phyloP scores from a whole-genome alignment of 1,140 invertebrate genomes.

The Adoxophyes honmai region DNA sequence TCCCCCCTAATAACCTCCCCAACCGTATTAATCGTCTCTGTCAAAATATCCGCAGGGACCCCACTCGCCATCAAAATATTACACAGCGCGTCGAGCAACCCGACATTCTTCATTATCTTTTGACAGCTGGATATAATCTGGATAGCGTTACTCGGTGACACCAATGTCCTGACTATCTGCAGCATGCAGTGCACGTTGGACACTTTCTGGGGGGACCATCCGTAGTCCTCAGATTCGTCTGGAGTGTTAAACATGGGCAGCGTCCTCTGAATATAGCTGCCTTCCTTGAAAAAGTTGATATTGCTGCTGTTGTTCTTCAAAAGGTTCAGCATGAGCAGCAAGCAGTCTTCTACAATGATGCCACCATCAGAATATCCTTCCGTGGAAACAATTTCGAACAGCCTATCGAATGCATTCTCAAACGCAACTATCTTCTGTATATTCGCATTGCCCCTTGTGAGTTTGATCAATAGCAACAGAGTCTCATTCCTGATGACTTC shows the following conservation, averaged over 20 bases:
- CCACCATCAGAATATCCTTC: constrained; percentile 97
- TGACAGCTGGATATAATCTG: constrained; percentile 89
- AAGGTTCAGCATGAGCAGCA: constrained; percentile 96
- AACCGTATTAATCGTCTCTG: constrained; percentile 97
- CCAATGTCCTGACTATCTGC: constrained; percentile 92
- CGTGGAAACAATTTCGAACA: constrained; percentile 94
- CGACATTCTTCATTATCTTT: constrained; percentile 90
- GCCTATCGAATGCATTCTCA: constrained; percentile 98
- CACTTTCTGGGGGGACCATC: constrained; percentile 96
- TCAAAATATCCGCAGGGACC: constrained; percentile 97
- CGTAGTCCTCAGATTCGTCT: constrained; percentile 84
- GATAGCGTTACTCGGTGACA: constrained; percentile 92
- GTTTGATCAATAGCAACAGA: constrained; percentile 92
- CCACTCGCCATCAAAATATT: constrained; percentile 95
- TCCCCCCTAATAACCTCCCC: constrained; percentile 96
- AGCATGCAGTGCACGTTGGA: constrained; percentile 95
- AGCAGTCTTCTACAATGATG: constrained; percentile 98
- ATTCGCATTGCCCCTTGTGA: constrained; percentile 97
- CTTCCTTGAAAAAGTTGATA: constrained; percentile 99
- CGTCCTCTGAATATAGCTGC: constrained; percentile 93
- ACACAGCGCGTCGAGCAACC: constrained; percentile 89
- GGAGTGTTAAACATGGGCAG: constrained; percentile 90
- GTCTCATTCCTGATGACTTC: constrained; percentile 99
- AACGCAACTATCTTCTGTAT: constrained; percentile 99
- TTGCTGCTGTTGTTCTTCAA: constrained; percentile 97